Evolutionary conservation across 2,888 invertebrate species (phyloP).

Genomic region (Leptopilina myrica): DNA sequence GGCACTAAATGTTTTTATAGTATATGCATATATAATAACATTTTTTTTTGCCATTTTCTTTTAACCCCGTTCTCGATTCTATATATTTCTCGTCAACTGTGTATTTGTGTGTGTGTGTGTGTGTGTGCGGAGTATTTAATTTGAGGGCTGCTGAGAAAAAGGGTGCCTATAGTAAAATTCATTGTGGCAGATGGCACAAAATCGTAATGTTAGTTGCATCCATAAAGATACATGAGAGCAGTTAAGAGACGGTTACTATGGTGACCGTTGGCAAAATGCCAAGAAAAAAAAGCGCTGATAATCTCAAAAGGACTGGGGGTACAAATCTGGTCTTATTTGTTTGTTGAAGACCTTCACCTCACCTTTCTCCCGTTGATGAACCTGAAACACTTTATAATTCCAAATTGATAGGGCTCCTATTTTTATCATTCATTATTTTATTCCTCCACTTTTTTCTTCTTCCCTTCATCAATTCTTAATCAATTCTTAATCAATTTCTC

Average conservation of each 20-base stretch:
- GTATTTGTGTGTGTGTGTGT: no score
- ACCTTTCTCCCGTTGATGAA: constrained; percentile 28
- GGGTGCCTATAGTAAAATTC: constrained; percentile 40
- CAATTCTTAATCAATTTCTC: neutral
- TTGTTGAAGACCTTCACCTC: constrained; percentile 67
- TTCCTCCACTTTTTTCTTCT: neutral
- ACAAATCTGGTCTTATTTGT: constrained; percentile 68
- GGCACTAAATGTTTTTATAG: no score
- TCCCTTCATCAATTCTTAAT: neutral
- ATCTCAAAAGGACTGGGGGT: constrained; percentile 64
- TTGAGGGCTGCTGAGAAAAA: neutral
- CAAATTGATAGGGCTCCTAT: neutral
- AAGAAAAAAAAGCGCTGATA: constrained; percentile 69
- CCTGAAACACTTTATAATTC: neutral
- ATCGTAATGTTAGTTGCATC: constrained; percentile 58
- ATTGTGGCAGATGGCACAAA: constrained; percentile 52
- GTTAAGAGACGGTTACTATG: constrained; percentile 70
- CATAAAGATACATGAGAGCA: constrained; percentile 59
- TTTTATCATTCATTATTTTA: constrained; percentile 4
- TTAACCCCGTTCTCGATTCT: no score
- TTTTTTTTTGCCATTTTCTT: no score
- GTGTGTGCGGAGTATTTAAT: neutral
- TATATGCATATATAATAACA: no score
- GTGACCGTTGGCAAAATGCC: constrained; percentile 70
- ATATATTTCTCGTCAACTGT: no score